Conservation (phyloP, 2,113 vertebrate species). For the Tupaia chinensis region DNA sequence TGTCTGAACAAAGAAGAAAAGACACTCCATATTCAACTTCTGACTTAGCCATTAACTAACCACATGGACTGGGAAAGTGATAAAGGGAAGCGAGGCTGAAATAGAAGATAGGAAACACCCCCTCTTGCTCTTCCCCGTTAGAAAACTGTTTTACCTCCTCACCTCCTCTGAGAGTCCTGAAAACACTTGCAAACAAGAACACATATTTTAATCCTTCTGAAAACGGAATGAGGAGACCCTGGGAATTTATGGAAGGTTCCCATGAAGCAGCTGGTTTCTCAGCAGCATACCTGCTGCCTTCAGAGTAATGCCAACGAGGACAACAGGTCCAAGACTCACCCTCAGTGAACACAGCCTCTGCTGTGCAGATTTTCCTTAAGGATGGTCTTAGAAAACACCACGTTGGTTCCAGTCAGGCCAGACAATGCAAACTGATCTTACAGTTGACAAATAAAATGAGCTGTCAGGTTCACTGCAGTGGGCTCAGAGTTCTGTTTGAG, state of each 20-base stretch:
- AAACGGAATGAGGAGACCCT: neutral
- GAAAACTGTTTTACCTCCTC: neutral
- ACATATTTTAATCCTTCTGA: neutral
- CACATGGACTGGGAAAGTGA: neutral
- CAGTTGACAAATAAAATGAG: constrained; percentile 73
- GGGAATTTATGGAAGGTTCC: neutral
- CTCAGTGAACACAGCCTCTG: neutral
- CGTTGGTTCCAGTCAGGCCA: constrained; percentile 23
- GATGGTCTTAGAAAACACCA: constrained; percentile 24
- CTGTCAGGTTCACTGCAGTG: constrained; percentile 51
- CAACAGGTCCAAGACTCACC: neutral
- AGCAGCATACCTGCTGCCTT: neutral
- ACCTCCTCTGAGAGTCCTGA: neutral
- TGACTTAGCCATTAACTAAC: neutral
- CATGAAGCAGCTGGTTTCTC: neutral
- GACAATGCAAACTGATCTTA: neutral
- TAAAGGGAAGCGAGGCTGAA: neutral
- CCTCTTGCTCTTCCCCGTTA: neutral
- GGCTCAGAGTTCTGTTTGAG: constrained; percentile 82
- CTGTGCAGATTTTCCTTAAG: neutral
- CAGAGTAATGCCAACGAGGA: neutral
- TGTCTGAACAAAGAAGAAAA: neutral
- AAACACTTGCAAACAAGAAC: neutral
- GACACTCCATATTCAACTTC: neutral
- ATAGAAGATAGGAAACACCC: neutral